A percentile compares a stretch with the other conserved stretches of the same genome.
Evolutionary conservation across 1,140 invertebrate species (phyloP).

Genomic region (Leucophenga varia): DNA sequence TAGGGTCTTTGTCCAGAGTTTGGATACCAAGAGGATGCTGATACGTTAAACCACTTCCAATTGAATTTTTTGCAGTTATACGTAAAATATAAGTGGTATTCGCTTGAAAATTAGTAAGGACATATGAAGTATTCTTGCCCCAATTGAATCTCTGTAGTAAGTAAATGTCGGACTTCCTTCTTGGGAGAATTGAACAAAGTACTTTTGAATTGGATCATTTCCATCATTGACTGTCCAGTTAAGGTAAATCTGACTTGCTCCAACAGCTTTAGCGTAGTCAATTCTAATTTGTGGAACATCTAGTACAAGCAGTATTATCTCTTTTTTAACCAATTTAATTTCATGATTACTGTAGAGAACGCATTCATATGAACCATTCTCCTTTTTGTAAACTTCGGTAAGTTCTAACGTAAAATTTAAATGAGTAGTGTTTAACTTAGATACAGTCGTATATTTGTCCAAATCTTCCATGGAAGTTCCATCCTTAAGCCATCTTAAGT

Average conservation of each 20-base stretch:
- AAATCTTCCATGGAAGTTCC: constrained; percentile 56
- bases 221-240: constrained; percentile 82
- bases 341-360: constrained; percentile 40
- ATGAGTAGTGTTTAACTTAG: constrained; percentile 61
- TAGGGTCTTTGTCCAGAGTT: constrained; percentile 71
- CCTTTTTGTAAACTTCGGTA: constrained; percentile 62
- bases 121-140: constrained; percentile 64
- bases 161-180: constrained; percentile 56
- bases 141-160: constrained; percentile 61
- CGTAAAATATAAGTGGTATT: constrained; percentile 65
- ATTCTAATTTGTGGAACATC: constrained; percentile 72
- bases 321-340: constrained; percentile 26
- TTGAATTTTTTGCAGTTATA: constrained; percentile 60
- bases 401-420: constrained; percentile 61
- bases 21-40: constrained; percentile 60
- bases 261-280: constrained; percentile 74
- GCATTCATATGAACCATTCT: constrained; percentile 69
- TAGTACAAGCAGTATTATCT: constrained; percentile 63
- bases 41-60: constrained; percentile 57
- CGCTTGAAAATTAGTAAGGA: constrained; percentile 64
- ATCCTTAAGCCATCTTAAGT: constrained; percentile 62
- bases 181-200: constrained; percentile 66
- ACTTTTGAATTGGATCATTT: constrained; percentile 69
- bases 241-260: constrained; percentile 70
- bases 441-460: constrained; percentile 39